Evolutionary conservation across 2,113 vertebrate species (phyloP), one percentile per base, ranked within the genome.

Genomic region (Phalacrocorax carbo): DNA sequence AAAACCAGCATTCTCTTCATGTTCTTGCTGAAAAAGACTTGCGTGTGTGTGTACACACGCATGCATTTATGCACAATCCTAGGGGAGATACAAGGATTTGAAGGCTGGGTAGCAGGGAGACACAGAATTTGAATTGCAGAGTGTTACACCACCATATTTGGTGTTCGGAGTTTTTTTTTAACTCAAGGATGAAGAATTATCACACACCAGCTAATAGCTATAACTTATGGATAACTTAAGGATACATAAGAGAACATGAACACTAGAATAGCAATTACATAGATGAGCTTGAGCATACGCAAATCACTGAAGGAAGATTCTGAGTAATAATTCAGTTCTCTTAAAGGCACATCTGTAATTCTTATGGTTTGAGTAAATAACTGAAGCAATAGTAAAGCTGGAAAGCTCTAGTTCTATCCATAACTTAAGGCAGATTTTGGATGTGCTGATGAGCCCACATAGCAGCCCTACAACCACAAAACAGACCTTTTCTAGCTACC

Each of bases 221-320:
- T 72, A 84, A 71, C 79, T 97, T 88, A 86, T 75, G 64, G 61
- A 15, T 72, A 84, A 71, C 79, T 97, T 88, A 86, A 77, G 64
- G 61, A n/a, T 36, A 38, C 20, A 10, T 2, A 44, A 80, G 27
- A 70, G 82, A n/a, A 76, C 13, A n/a, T 0, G 2, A 72, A 54
- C 15, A 7, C 10, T 32, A 54, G 44, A 46, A 38, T 2, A 51
- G 30, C 36, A 72, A 36, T 27, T 71, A 57, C 15, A 32, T 1
- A 48, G 8, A 42, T 49, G 20, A 88, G 34, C 34, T 18, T 38
- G 34, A 42, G 36, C 18, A 17, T 3, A 48, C 6, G 77, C 2
- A 57, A 17, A 68, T n/a, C 30, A 79, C 68, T 14, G 70, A 96
- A 66, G 18, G 69, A 96, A 97, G 29, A 95, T 40, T 32, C 34